Evolutionary conservation across 2,888 invertebrate genomes (phyloP), one percentile per base, ranked within the genome.

Genomic region (Baccha elongata): DNA sequence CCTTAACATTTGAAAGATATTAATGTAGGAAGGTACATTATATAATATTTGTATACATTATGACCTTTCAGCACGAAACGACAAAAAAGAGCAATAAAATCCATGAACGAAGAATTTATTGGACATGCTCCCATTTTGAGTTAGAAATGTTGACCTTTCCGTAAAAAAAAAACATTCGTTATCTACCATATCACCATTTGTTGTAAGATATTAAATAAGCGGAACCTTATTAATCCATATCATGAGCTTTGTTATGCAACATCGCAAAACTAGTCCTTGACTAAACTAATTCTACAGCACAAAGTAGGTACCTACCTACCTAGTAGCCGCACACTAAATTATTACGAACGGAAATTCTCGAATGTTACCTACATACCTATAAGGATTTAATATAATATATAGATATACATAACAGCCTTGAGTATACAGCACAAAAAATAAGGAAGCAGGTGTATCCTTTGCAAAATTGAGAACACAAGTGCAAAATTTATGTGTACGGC

Each of bases 401-500:
- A 44, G 44, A 5, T 35, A 35, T 11, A 35, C n/a, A 8, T 35
- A 35, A 3, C 5, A 8, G n/a, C 35, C n/a, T n/a, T n/a, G n/a
- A n/a, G n/a, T 26, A 21, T 3, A 46, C 21, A 46, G 3, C 3
- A 19, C n/a, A 21, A 10, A 35, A 26, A 11, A n/a, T n/a, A n/a
- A 17, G 23, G 21, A 21, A 64, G 29, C 64, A 65, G 52, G 65
- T 67, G 52, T 37, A 67, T 52, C 48, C 21, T 23, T 0, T 21
- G 46, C 10, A 15, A 3, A 64, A 19, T 15, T 19, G 7, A 48
- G 21, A 64, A 3, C 13, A 13, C 1, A 5, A 13, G 10, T 19
- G 67, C 42, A 19, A 42, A 67, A 67, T 53, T 29, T 67, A 53
- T 67, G 44, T 64, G 11, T 29, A n/a, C n/a, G 42, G 32, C 13